Base-by-base conservation (phyloP, 2,797 vertebrate genomes). In the Chiroxiphia lanceolata region DNA sequence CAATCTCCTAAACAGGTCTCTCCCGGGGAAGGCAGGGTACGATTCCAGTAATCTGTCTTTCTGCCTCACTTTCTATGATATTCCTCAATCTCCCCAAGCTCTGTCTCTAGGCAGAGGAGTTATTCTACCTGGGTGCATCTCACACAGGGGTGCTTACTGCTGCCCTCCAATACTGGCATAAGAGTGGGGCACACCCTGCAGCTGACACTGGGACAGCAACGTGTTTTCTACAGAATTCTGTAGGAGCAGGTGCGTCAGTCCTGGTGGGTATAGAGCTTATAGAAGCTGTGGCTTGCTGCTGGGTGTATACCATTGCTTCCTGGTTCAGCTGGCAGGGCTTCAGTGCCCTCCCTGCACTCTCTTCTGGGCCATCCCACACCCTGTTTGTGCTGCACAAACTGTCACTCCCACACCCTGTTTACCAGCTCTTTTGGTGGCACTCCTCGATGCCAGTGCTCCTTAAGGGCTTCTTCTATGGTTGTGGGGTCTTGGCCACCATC, bases 401-500 rank as follows among this genome's bases (percentile, higher is more conserved):
- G 34, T 44, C 22, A 15, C 2, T 1, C 0, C 16, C 33, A 21
- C 1, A 4, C 13, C 11, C 25, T 18, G 12, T 59, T 38, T 36
- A 9, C 21, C 18, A 20, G 6, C 2, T 9, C 18, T 68, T 9
- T 6, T 22, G 6, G 22, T 4, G 7, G 27, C 56, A 59, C 5
- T 38, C 11, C 33, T 7, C 10, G 14, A 10, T 7, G 6, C 9
- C 6, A 13, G 16, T 1, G 5, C 6, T 22, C 34, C 22, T 23
- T 21, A 56, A 20, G 14, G 26, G 4, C 14, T 75, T 53, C 11
- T 34, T 56, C 56, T 36, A 29, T 48, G 18, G 4, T 3, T 4
- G 0, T 26, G 42, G 1, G 5, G 3, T 3, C 16, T 61, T 36
- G 48, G 17, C 11, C 4, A 3, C 6, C 2, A 0, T 15, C 22